phyloP scores from a whole-genome alignment of 2,797 vertebrate species.

The Sebastes aleutianus region DNA sequence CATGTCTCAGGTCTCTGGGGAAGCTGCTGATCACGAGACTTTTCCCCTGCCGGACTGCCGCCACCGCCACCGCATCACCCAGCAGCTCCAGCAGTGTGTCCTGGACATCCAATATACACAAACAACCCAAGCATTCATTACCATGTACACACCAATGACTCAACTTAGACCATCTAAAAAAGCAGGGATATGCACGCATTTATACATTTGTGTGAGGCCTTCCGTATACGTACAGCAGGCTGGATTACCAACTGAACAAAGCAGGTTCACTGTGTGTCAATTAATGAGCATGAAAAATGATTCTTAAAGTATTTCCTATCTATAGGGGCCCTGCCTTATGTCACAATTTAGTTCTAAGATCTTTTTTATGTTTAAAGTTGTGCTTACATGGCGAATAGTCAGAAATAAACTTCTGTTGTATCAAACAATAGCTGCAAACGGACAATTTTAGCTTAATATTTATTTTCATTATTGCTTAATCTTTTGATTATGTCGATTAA shows the following conservation, averaged over 20 bases:
- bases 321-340: neutral
- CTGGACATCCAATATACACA: slow-evolving; percentile 66
- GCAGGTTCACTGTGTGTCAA: neutral
- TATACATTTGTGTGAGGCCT: neutral
- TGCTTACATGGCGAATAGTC: neutral
- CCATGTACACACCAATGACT: neutral
- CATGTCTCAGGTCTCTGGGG: slow-evolving; percentile 89
- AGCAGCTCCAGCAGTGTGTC: slow-evolving; percentile 86
- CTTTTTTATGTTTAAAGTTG: neutral
- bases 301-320: neutral
- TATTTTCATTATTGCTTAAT: neutral
- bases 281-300: neutral
- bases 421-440: neutral
- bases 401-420: neutral
- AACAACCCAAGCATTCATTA: neutral
- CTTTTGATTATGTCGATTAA: neutral
- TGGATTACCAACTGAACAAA: neutral
- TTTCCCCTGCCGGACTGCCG: slow-evolving; percentile 75
- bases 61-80: slow-evolving; percentile 82
- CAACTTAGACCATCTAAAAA: neutral
- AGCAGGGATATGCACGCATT: neutral
- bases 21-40: slow-evolving; percentile 90
- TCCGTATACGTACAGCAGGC: neutral
- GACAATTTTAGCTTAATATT: neutral
- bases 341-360: neutral